Evolutionary conservation across 2,113 vertebrate genomes (phyloP).

Genomic region (Mirounga angustirostris): DNA sequence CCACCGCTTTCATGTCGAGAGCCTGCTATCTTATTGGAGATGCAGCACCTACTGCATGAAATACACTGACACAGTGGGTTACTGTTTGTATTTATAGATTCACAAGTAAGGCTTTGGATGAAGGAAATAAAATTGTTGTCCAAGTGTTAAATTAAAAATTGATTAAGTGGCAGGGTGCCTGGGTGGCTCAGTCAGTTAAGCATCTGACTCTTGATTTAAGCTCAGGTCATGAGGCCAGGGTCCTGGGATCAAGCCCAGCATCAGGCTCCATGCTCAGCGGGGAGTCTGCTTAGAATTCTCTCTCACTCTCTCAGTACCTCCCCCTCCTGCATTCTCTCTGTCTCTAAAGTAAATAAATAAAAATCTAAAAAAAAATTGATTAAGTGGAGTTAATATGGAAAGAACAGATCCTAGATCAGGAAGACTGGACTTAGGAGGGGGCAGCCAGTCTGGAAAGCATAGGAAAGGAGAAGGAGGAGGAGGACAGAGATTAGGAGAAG

Average conservation of each 20-base stretch:
- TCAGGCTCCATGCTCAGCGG: accelerated
- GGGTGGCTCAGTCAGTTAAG: not conserved
- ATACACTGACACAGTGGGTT: accelerated
- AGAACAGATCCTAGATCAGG: not conserved
- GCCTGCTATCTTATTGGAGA: not conserved
- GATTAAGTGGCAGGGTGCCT: not conserved
- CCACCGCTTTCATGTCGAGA: not conserved
- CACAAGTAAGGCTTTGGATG: not conserved
- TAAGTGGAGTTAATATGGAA: not conserved
- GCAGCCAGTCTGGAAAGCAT: not conserved
- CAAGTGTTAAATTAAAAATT: not conserved
- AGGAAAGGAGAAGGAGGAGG: not conserved
- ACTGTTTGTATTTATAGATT: not conserved
- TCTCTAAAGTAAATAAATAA: not conserved
- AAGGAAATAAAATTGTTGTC: not conserved
- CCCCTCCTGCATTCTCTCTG: not conserved
- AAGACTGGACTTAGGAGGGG: not conserved
- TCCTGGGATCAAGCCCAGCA: not conserved
- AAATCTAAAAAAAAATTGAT: not conserved
- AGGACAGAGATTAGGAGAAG: not conserved
- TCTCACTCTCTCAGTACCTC: not conserved
- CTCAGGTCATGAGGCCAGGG: not conserved
- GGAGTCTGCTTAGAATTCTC: not conserved
- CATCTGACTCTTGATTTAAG: not conserved
- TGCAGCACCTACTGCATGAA: not conserved